Conservation (phyloP, 2,113 vertebrate genomes). For the Nicator chloris region DNA sequence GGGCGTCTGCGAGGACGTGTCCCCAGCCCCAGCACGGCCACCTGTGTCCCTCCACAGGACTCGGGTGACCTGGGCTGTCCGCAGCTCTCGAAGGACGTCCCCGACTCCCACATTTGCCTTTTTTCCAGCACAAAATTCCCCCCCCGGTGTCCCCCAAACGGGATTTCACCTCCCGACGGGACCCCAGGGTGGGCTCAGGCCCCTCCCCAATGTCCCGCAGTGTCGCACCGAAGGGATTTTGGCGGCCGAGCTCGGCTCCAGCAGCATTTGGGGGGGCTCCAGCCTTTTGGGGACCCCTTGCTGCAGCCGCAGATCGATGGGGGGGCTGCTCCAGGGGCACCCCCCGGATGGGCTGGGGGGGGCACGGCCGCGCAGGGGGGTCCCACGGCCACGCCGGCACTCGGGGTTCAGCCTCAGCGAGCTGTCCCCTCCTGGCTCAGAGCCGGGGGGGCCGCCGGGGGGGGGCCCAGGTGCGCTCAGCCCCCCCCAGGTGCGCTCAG, state of each 20-base stretch:
- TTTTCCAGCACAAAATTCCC: constrained; percentile 11
- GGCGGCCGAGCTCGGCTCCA: not conserved
- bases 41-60: not conserved
- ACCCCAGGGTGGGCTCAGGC: not conserved
- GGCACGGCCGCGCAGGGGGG: rapidly evolving
- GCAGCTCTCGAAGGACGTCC: not conserved
- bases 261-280: not conserved
- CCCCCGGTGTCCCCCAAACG: rapidly evolving
- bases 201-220: not conserved
- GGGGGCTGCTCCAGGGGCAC: not conserved
- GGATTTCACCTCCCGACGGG: not conserved
- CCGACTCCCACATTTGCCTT: not conserved
- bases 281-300: rapidly evolving
- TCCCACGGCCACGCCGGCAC: rapidly evolving
- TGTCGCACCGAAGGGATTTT: rapidly evolving
- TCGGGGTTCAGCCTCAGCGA: not conserved
- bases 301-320: not conserved
- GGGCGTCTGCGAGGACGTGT: rapidly evolving
- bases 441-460: not conserved
- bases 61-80: not conserved
- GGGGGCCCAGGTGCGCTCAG: not conserved
- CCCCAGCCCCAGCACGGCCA: not conserved
- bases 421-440: not conserved
- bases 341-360: not conserved
- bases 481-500: not conserved